A percentile compares a stretch with the other conserved stretches of the same genome.
phyloP scores from a whole-genome alignment of 1,140 invertebrate species.

The Penaeus chinensis region DNA sequence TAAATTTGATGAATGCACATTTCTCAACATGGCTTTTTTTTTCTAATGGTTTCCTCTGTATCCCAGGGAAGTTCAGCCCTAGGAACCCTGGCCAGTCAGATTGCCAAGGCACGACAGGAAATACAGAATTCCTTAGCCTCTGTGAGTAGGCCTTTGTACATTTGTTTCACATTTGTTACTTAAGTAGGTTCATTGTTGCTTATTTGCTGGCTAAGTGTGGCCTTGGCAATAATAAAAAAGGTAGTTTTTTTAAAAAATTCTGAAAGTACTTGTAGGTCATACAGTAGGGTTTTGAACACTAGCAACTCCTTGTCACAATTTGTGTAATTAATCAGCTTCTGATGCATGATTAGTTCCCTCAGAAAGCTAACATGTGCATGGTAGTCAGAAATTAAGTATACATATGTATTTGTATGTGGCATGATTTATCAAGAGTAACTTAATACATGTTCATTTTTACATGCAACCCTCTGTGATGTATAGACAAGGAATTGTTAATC shows the following conservation, averaged over 20 bases:
- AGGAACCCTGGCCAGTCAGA: constrained; percentile 61
- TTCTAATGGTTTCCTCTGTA: constrained; percentile 43
- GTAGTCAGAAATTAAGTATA: no score
- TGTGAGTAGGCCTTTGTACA: constrained; percentile 53
- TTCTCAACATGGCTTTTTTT: constrained; percentile 1
- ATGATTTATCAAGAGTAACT: neutral
- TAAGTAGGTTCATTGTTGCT: no score
- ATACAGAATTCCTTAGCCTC: constrained; percentile 60
- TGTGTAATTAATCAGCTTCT: no score
- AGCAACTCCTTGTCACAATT: no score
- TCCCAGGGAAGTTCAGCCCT: constrained; percentile 52
- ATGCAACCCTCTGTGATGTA: neutral
- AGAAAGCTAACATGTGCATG: no score
- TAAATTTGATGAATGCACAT: neutral
- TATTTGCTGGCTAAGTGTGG: no score
- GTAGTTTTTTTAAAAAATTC: no score
- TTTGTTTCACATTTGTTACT: no score
- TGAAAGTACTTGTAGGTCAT: no score
- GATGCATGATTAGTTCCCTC: no score
- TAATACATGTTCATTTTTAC: neutral
- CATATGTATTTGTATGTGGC: neutral
- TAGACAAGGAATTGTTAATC: neutral
- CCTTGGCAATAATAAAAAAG: no score
- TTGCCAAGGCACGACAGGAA: constrained; percentile 60
- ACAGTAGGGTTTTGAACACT: no score